These are phyloP conservation scores for Phymatocera aterrima DNA, from an alignment of 2,888 invertebrate species.

Conservation along the genomic window DNA sequence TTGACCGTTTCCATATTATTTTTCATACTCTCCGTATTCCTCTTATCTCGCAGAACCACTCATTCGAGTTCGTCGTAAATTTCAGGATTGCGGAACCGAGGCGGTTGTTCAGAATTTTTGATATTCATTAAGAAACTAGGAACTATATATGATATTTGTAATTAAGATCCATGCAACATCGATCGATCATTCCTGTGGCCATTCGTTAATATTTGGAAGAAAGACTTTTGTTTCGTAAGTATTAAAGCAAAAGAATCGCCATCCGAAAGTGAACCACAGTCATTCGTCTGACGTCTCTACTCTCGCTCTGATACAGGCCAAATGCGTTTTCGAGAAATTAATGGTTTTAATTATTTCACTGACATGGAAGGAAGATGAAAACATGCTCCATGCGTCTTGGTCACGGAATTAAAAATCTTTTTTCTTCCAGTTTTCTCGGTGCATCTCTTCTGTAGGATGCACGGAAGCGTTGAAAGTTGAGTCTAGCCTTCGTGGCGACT, in stretches of 20 bases:
- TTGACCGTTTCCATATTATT: conserved; percentile 4
- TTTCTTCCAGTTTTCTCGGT: background rate
- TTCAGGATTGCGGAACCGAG: background rate
- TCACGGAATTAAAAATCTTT: conserved; percentile 2
- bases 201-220: background rate
- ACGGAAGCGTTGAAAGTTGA: conserved; percentile 32
- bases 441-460: background rate
- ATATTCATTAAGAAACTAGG: no score
- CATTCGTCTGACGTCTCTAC: no score
- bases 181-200: no score
- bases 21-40: background rate
- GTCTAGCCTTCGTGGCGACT: conserved; percentile 60
- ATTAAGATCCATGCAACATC: no score
- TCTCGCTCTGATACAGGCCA: no score
- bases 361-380: background rate
- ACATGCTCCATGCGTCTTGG: background rate
- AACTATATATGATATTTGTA: no score
- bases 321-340: background rate
- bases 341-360: background rate
- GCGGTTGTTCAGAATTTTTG: no score
- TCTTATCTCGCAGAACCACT: background rate
- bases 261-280: no score
- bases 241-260: background rate
- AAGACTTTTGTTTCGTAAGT: background rate
- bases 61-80: background rate